These are phyloP conservation scores for Syndactyla subalaris DNA, from an alignment of 2,797 vertebrate species.

Conservation along the genomic window DNA sequence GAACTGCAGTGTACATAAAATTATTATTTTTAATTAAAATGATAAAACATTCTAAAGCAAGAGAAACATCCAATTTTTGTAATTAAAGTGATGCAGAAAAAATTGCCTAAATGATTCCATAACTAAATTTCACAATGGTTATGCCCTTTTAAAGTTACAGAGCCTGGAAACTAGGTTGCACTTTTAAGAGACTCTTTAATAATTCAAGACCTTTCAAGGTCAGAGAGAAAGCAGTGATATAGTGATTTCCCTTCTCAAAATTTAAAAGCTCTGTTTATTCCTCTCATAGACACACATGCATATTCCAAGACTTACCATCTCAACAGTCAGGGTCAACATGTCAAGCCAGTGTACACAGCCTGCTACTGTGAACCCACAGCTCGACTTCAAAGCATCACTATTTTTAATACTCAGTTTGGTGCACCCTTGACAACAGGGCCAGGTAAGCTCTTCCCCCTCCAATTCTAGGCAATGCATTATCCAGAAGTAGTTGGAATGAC, in stretches of 20 bases:
- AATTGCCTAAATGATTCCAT: conserved; percentile 20
- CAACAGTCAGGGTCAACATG: not conserved
- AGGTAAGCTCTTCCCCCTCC: not conserved
- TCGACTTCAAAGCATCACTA: not conserved
- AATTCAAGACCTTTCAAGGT: conserved; percentile 72
- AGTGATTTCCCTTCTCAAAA: conserved; percentile 36
- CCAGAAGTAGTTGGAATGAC: not conserved
- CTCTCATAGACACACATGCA: not conserved
- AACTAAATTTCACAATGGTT: conserved; percentile 38
- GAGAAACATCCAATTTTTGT: conserved; percentile 25
- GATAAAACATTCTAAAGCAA: conserved; percentile 35
- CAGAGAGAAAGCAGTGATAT: conserved; percentile 55
- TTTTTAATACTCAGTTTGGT: not conserved
- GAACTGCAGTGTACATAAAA: not conserved
- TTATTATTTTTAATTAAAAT: conserved; percentile 52
- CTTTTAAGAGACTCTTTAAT: conserved; percentile 64
- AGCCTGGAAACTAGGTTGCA: conserved; percentile 55
- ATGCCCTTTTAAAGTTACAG: conserved; percentile 32
- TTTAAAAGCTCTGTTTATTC: conserved; percentile 18
- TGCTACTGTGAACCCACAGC: not conserved
- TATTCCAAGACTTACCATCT: not conserved
- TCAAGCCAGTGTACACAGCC: not conserved
- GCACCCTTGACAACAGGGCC: not conserved
- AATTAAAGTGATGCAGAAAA: conserved; percentile 47
- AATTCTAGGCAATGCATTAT: not conserved